Evolutionary conservation across 1,140 invertebrate species (phyloP), one percentile per base, ranked within the genome.

Genomic region (Melipona quadrifasciata): DNA sequence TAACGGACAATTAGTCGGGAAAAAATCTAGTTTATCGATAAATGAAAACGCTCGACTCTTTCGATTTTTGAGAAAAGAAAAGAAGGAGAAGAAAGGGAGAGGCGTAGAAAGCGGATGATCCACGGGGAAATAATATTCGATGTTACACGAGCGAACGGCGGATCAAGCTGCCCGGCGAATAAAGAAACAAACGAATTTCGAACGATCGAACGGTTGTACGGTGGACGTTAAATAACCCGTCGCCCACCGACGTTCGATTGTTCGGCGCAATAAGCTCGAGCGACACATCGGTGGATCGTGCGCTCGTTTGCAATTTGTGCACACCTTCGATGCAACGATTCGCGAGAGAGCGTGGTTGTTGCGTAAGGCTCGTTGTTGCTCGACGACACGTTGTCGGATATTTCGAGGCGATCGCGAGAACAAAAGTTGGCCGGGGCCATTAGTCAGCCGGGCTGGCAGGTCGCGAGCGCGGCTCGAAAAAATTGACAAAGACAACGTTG

Each of bases 401-500:
- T 82, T 75, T 75, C 71, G 71, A 74, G 21, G 72, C 80, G 71
- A 75, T 81, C 55, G 80, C 70, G 71, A 67, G 61, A 75, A 82
- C 61, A 75, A 73, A 76, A 82, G 47, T 76, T 39, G 61, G 5
- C 31, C 14, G 10, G 8, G 31, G 24, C 47, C 80, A 75, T 82
- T 76, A 76, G 72, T 82, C 80, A 67, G 1, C 19, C 57, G 51
- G 39, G 55, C 39, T 67, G 80, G 47, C 71, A 74, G 61, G 47
- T 53, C n/a, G 39, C 19, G 31, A 68, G 31, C n/a, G 27, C 31
- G 11, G 19, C 24, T 68, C 51, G 61, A 68, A 82, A 55, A 76
- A 82, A 82, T 76, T 31, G 31, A n/a, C 27, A 27, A n/a, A n/a
- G 64, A 27, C 51, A 27, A 67, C 65, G 65, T 39, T 34, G 64